Evolutionary conservation across 2,797 vertebrate species (phyloP), one percentile per base, ranked within the genome.

Genomic region (Apogon hyalosoma): DNA sequence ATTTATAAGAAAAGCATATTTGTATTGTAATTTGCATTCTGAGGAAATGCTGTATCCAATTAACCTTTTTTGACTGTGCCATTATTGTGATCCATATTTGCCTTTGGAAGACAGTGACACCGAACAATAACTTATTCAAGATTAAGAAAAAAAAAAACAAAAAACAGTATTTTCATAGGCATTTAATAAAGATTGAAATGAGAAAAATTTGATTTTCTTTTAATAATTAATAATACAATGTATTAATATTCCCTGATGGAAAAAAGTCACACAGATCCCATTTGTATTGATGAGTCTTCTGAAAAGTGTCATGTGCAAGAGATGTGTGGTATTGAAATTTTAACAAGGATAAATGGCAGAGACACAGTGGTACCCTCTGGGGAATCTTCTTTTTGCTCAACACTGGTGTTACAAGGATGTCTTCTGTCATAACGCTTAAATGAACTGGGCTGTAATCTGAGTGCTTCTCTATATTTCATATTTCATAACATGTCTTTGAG

Each of bases 331-430:
- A 83, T 88, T 87, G 83, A 85, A 83, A 87, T 85, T 79, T 87
- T 91, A 90, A 90, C 82, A 77, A 89, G 84, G 88, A 91, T 86
- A 86, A 91, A 92, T 89, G 83, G 58, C 53, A 21, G 73, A 54
- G 73, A 84, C 79, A 74, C 54, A 12, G 47, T 55, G 53, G 50
- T 67, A 47, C 42, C 73, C 83, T 73, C 73, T 13, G 55, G 74
- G 83, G 84, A 79, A 72, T 68, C 51, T 31, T 76, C 51, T 61
- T 41, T 53, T 74, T 14, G 15, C 67, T 79, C 55, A 62, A 63
- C 72, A 38, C 59, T 48, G 56, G 45, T 48, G 77, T 63, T 82
- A 80, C 78, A 68, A 80, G 64, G 75, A 70, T 80, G 80, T 87
- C 83, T 82, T 63, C 56, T 82, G 73, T 84, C 52, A 14, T 68